These are phyloP conservation scores for Pituophis catenifer DNA, from an alignment of 2,113 vertebrate genomes.

Conservation along the genomic window DNA sequence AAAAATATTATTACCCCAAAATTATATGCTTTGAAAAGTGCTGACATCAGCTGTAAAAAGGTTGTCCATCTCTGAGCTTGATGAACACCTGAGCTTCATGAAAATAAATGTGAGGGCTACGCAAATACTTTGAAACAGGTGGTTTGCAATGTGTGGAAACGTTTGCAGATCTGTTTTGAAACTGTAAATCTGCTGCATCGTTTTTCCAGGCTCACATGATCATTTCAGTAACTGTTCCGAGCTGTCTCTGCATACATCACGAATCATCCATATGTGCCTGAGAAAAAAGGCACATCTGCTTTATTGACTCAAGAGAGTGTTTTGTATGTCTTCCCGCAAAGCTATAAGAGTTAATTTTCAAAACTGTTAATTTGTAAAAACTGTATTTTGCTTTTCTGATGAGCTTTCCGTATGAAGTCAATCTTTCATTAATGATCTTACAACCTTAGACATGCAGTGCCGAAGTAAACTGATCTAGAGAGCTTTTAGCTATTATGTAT, in stretches of 20 bases:
- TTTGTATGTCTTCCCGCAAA: background rate
- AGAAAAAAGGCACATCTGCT: background rate
- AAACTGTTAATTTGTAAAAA: background rate
- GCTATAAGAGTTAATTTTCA: background rate
- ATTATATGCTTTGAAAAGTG: background rate
- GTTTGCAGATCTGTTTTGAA: background rate
- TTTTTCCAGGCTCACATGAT: background rate
- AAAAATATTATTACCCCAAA: background rate
- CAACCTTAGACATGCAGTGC: conserved; percentile 3
- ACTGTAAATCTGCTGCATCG: background rate
- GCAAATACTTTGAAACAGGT: background rate
- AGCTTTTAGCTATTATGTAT: conserved; percentile 16
- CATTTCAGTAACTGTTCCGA: background rate
- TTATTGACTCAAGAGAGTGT: background rate
- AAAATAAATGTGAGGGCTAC: background rate
- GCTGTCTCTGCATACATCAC: background rate
- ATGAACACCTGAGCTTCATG: background rate
- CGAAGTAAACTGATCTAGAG: background rate
- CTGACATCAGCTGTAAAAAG: background rate
- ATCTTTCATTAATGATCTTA: conserved; percentile 32
- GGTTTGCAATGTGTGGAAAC: background rate
- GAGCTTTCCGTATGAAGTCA: background rate
- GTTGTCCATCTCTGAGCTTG: background rate
- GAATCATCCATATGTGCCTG: background rate
- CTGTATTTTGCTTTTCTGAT: background rate